A percentile compares a stretch with the other conserved stretches of the same genome.
Conservation (phyloP, 2,797 vertebrate species). For the Etheostoma nigrum region DNA sequence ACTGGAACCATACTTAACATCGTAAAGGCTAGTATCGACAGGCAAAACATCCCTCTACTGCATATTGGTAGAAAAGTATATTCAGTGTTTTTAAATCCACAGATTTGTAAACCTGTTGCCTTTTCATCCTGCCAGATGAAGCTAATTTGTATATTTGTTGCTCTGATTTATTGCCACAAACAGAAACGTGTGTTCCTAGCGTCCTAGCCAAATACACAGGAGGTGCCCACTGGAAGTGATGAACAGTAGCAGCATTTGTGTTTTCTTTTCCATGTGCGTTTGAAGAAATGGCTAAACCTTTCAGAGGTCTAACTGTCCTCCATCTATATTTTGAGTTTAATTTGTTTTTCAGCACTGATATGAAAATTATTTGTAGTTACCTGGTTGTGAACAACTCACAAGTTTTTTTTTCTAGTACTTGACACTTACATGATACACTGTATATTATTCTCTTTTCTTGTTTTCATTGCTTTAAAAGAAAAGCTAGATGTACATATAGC, state of each 20-base stretch:
- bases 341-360: conserved; percentile 66
- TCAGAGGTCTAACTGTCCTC: conserved; percentile 55
- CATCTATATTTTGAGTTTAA: conserved; percentile 27
- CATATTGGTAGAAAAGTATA: background rate
- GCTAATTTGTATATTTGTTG: conserved; percentile 30
- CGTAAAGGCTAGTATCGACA: conserved; percentile 6
- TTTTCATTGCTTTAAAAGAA: conserved; percentile 70
- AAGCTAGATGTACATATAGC: conserved; percentile 60
- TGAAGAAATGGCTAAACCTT: conserved; percentile 79
- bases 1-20: conserved; percentile 38
- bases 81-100: conserved; percentile 18
- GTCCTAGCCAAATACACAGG: conserved; percentile 49
- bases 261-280: conserved; percentile 78
- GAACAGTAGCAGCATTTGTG: conserved; percentile 44
- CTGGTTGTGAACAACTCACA: conserved; percentile 47
- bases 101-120: conserved; percentile 27
- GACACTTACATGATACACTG: conserved; percentile 41
- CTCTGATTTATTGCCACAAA: conserved; percentile 37
- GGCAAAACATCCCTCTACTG: conserved; percentile 36
- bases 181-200: conserved; percentile 57
- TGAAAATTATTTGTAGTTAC: conserved; percentile 47
- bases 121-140: conserved; percentile 48
- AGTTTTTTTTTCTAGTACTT: conserved; percentile 50
- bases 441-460: conserved; percentile 46
- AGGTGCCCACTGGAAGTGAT: conserved; percentile 61